Base-by-base conservation (phyloP, 2,888 invertebrate genomes). In the Rotaria sp. region DNA sequence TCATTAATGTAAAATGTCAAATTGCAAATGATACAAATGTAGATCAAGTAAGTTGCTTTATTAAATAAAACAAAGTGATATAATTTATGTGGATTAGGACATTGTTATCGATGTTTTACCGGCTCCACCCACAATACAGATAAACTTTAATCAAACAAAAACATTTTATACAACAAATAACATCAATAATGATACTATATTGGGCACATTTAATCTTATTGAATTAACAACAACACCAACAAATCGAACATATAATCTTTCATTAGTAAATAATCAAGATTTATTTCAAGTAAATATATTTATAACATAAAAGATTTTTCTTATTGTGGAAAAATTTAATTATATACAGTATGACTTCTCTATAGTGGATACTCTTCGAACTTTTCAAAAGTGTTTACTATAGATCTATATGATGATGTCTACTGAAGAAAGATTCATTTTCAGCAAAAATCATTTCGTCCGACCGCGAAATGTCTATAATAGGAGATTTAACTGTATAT, bases 51-150 rank as follows among this genome's bases (percentile, higher is more conserved):
- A 67, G 67, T 67, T 67, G 24, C 24, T 55, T 55, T 55, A 55
- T 55, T 15, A 30, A 67, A 67, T 35, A 67, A 13, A n/a, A n/a
- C 67, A 67, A 13, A 30, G 50, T 18, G 50, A 50, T 18, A 50
- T 50, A 26, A 80, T 80, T 80, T 26, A 41, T 45, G 1, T 2
- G 21, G 45, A 45, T 80, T 80, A 80, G 75, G 75, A 11, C 38
- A 80, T 80, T 45, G 45, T 38, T 80, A 21, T 80, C 45, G 75
- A 80, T 80, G 75, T 80, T 80, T 80, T 80, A 45, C 75, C 75
- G 75, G 75, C 41, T 38, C 75, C 75, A 80, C 75, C 75, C 38
- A 38, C 75, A 24, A 24, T 80, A 13, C 5, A 45, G 26, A 80
- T 80, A 8, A 45, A 45, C 4, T 80, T 80, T 45, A 80, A 80